Percentiles rank a stretch among this genome's conserved stretches.
Evolutionary conservation across 2,113 vertebrate genomes (phyloP).

Genomic region (Lutjanus erythropterus): DNA sequence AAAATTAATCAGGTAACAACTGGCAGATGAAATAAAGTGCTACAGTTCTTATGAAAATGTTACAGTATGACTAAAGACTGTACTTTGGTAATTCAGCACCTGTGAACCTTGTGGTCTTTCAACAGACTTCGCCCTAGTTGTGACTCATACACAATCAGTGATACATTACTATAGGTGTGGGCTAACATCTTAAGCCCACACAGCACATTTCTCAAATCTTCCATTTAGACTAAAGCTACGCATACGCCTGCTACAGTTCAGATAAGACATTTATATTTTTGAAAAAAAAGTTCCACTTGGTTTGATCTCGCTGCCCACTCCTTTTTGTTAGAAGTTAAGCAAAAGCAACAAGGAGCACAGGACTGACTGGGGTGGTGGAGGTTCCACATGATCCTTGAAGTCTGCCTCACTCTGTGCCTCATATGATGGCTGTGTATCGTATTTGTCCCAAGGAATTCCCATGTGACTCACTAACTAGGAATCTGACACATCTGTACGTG

Average conservation of each 20-base stretch:
- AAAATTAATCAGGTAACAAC: neutral
- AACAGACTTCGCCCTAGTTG: neutral
- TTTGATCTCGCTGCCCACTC: constrained; percentile 53
- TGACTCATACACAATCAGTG: constrained; percentile 44
- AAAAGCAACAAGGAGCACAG: neutral
- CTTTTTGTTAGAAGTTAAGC: neutral
- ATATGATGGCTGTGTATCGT: neutral
- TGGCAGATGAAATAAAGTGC: constrained; percentile 46
- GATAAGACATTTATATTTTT: neutral
- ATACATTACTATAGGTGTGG: constrained; percentile 41
- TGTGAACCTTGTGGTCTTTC: constrained; percentile 22
- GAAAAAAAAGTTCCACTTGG: constrained; percentile 17
- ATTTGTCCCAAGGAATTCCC: neutral
- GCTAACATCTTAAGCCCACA: constrained; percentile 37
- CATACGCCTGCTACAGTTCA: constrained; percentile 14
- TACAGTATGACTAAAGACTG: neutral
- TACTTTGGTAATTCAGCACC: neutral
- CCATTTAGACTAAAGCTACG: constrained; percentile 1
- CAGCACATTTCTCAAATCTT: constrained; percentile 35
- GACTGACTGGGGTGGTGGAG: constrained; percentile 5
- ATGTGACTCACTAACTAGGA: neutral
- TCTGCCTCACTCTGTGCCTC: rapidly evolving
- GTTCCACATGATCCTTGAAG: constrained; percentile 43
- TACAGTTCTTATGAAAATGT: neutral
- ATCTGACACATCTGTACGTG: rapidly evolving